Conservation (phyloP, 2,888 invertebrate species). For the Vanessa cardui region DNA sequence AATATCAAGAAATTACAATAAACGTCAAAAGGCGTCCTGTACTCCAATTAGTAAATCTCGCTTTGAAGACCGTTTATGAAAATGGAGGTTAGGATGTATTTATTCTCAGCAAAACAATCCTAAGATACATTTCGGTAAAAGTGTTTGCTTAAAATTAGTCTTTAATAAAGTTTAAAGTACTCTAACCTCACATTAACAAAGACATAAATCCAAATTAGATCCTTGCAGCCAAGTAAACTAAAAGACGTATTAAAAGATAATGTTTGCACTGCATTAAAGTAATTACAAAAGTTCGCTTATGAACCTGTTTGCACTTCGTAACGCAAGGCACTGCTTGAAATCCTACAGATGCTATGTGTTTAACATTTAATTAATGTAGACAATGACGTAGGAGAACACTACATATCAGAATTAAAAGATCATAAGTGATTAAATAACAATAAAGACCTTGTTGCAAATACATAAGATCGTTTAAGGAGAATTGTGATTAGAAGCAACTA, state of each 20-base stretch:
- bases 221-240: constrained; percentile 27
- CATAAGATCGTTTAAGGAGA: neutral
- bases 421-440: neutral
- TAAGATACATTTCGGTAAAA: neutral
- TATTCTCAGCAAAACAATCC: neutral
- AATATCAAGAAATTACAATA: no score
- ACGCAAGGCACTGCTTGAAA: constrained; percentile 16
- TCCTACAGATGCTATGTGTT: constrained; percentile 17
- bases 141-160: neutral
- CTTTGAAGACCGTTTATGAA: no score
- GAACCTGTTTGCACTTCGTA: constrained; percentile 46
- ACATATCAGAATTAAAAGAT: neutral
- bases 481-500: neutral
- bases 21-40: no score
- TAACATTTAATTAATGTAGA: constrained; percentile 40
- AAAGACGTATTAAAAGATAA: constrained; percentile 40
- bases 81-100: no score
- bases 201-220: constrained; percentile 29
- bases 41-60: no score
- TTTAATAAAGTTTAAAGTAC: neutral
- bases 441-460: neutral
- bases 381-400: constrained; percentile 12
- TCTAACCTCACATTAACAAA: constrained; percentile 21
- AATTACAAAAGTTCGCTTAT: constrained; percentile 56
- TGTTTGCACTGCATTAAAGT: constrained; percentile 49